Percentiles rank a stretch among this genome's conserved stretches.
phyloP scores from a whole-genome alignment of 2,113 vertebrate genomes.

The Malurus melanocephalus region DNA sequence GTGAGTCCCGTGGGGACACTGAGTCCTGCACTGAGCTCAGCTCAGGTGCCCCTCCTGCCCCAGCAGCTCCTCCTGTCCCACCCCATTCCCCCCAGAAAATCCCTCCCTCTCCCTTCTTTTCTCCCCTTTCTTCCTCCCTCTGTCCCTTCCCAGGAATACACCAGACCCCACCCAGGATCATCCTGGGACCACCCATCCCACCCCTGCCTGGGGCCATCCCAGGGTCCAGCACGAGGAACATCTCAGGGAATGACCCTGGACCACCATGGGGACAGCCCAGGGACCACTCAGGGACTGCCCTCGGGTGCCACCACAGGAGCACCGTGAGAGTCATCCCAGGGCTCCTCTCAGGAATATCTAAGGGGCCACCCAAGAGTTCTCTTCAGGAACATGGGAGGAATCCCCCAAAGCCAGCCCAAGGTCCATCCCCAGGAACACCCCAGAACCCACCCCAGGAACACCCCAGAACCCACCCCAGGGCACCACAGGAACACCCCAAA shows the following conservation, averaged over 20 bases:
- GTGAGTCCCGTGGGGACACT: not conserved
- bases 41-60: fast-evolving
- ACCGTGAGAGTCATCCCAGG: not conserved
- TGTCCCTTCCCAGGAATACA: not conserved
- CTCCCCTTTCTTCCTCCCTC: no score
- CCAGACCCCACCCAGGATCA: not conserved
- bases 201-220: not conserved
- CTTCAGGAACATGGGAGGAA: no score
- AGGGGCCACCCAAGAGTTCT: not conserved
- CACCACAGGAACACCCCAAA: no score
- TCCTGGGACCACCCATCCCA: not conserved
- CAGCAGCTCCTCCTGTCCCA: not conserved
- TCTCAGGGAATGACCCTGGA: not conserved
- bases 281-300: not conserved
- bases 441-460: not conserved
- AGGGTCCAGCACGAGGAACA: not conserved
- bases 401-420: not conserved
- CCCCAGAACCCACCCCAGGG: not conserved
- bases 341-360: not conserved
- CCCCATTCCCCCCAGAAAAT: fast-evolving
- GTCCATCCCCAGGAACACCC: no score
- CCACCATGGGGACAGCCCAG: not conserved
- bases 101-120: not conserved
- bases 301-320: not conserved
- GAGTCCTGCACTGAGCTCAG: not conserved